Conservation (phyloP, 2,113 vertebrate species). For the Poecilia latipinna region DNA sequence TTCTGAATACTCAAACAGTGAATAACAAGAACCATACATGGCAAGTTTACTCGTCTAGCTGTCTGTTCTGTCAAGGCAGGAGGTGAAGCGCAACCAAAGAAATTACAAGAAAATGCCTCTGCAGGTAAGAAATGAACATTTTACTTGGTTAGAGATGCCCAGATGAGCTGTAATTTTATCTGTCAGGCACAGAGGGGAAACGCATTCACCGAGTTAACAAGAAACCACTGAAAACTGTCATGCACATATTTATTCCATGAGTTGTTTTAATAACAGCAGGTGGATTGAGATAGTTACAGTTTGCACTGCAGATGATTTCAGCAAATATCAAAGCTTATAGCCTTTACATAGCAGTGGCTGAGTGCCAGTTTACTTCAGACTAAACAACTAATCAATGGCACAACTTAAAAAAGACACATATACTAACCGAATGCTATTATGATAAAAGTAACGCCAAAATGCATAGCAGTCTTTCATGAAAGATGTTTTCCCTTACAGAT, state of each 20-base stretch:
- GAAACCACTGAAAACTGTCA: conserved; percentile 1
- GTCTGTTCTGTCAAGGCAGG: conserved; percentile 1
- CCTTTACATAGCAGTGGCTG: no score
- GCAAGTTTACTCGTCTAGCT: conserved; percentile 10
- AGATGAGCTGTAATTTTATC: conserved; percentile 31
- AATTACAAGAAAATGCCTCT: background rate
- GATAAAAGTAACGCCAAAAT: background rate
- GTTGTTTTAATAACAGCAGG: conserved; percentile 9
- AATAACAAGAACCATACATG: background rate
- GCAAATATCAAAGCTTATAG: background rate
- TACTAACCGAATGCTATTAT: background rate
- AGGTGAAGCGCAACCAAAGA: conserved; percentile 16
- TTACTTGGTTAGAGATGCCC: conserved; percentile 6
- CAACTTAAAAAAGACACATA: background rate
- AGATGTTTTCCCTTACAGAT: background rate
- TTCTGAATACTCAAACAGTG: background rate
- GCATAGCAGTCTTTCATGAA: background rate
- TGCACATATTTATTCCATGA: background rate
- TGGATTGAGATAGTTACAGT: background rate
- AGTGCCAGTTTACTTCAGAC: conserved; percentile 6
- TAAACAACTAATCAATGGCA: conserved; percentile 21
- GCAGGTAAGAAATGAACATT: conserved; percentile 23
- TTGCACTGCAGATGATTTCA: conserved; percentile 12
- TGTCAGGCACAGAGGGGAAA: background rate
- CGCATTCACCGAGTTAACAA: background rate